Percentiles rank a stretch among this genome's conserved stretches.
Conservation (phyloP, 2,888 invertebrate species). For the Tromatobia lineatoria region DNA sequence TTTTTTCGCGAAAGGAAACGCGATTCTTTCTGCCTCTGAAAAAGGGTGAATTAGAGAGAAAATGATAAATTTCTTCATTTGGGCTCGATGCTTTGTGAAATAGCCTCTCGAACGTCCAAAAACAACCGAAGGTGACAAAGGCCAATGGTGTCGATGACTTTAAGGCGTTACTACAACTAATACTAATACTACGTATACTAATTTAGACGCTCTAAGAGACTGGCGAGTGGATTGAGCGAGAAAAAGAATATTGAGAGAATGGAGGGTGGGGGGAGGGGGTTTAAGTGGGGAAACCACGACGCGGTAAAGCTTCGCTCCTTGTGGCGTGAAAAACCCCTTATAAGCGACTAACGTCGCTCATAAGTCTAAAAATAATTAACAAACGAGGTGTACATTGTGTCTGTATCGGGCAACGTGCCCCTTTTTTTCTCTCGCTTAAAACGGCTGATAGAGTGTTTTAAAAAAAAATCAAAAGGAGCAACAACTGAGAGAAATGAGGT, state of each 20-base stretch:
- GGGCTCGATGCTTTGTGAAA: not conserved
- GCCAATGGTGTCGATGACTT: not conserved
- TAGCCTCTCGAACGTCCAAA: not conserved
- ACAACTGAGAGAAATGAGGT: not conserved
- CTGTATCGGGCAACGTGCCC: slow-evolving; percentile 14
- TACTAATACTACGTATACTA: slow-evolving; percentile 21
- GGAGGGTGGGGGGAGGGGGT: not conserved
- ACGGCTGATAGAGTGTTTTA: not conserved
- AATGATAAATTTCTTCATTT: not conserved
- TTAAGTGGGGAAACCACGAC: not conserved
- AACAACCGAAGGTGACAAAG: slow-evolving; percentile 12
- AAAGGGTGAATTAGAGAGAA: slow-evolving; percentile 1
- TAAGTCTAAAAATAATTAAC: slow-evolving; percentile 71
- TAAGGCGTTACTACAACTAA: slow-evolving; percentile 3
- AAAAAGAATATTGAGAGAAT: not conserved
- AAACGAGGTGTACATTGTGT: slow-evolving; percentile 55
- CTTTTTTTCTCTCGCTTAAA: slow-evolving; percentile 14
- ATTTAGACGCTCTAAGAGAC: slow-evolving; percentile 19
- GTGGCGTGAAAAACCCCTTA: slow-evolving; percentile 11
- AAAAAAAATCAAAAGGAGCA: slow-evolving; percentile 9
- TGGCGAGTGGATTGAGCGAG: slow-evolving; percentile 1
- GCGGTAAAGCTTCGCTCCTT: slow-evolving; percentile 14
- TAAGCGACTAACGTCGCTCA: not conserved
- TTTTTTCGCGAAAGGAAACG: slow-evolving; percentile 4
- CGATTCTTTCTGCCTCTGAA: not conserved